Evolutionary conservation across 2,113 vertebrate genomes (phyloP), one percentile per base, ranked within the genome.

Genomic region (Urocitellus parryii): DNA sequence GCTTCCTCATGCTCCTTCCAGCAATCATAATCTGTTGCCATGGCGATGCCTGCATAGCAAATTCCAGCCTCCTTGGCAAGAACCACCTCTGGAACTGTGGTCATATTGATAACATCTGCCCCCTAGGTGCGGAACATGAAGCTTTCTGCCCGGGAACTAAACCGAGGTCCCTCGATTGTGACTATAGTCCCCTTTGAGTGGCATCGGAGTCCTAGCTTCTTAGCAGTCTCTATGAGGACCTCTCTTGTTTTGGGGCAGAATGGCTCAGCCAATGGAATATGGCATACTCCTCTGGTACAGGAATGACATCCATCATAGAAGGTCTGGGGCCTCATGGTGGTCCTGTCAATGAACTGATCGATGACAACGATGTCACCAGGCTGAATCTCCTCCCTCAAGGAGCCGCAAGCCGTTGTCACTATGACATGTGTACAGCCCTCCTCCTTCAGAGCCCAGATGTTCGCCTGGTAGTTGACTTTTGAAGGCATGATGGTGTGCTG

Each of bases 271-370:
- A 99, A 99, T 61, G 99, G 99, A 97, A 99, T 98, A 94, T 99
- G 99, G 98, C 99, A 99, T 17, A 99, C 99, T 90, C 99, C 99
- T 34, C 98, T 77, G 73, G 99, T 98, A 96, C 98, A 98, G 63
- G 97, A 97, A 92, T 98, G 96, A 37, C 98, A 98, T 4, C 99
- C 99, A 12, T 99, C 99, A 3, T 99, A 99, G 70, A 99, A 99
- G 5, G 99, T 99, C 98, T 99, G 99, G 67, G 98, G 98, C 95
- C 99, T 99, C 96, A 98, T 99, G 63, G 99, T 99, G 16, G 99
- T 99, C 98, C 99, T 99, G 98, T 99, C 99, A 94, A 99, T 99
- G 98, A 99, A 99, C 92, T 99, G 99, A 97, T 99, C 99, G 1
- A 99, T 98, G 65, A 99, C 98, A 95, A 99, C 98, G 8, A 99